Base-by-base conservation (phyloP, 1,140 invertebrate genomes). In the Bombus picipes region DNA sequence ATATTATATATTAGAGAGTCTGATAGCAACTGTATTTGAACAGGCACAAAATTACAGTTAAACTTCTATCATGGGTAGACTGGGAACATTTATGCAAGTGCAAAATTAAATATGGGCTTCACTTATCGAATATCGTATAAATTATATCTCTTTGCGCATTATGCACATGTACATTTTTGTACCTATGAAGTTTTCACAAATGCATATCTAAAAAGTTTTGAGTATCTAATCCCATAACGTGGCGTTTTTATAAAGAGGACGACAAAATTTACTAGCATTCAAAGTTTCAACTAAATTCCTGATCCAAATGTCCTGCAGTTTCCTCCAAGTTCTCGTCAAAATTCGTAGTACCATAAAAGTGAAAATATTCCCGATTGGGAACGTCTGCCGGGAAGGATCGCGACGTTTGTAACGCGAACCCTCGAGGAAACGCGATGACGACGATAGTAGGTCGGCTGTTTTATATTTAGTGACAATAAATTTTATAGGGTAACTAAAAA, bases 381-480 rank as follows among this genome's bases (percentile, higher is more conserved):
- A 28, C 6, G 12, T 41, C 5, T 18, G 28, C 28, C 15, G 39
- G 5, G 1, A 13, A 41, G 15, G 28, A 41, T 71, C 68, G 37
- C 37, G 37, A 39, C 4, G 37, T 8, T 66, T 9, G 25, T n/a
- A 70, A 66, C 25, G 43, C 25, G 47, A 41, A 39, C 34, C 66
- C 8, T 71, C 66, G 66, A 34, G 66, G 25, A 80, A 80, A 71
- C 66, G 66, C 43, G 78, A 47, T 34, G 77, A 47, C 66, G 66
- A 39, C 78, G 78, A 80, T 71, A 80, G 78, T 80, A 80, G 78
- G 78, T 80, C 66, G 78, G 1, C 66, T 18, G 78, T 71, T 71
- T 80, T 80, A 80, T 80, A 71, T 80, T 80, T 80, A 57, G 78
- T 32, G 78, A 43, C 66, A 57, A 81, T 81, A 81, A 81, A 81